Evolutionary conservation across 2,888 invertebrate species (phyloP), one percentile per base, ranked within the genome.

Genomic region (Chrysolina americana): DNA sequence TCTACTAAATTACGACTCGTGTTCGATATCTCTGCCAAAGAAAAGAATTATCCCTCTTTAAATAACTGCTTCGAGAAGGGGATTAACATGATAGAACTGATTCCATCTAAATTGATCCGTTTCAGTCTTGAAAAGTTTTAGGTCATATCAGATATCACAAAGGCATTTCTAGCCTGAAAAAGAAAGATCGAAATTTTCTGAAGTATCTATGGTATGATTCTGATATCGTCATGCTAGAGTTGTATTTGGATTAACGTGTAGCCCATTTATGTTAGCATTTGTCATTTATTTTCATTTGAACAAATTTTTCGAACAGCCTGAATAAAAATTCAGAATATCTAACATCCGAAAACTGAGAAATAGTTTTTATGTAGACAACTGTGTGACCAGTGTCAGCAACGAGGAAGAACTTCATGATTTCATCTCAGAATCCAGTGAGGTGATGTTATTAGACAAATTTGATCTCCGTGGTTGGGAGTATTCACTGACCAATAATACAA

Each of bases 11-110:
- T 17, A 8, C 63, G 28, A 19, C 63, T 41, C 2, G 63, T 23
- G 9, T 63, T 63, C 15, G 63, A 63, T 63, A 41, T 41, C 36
- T 63, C 41, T n/a, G 63, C 63, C 63, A 64, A 36, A 64, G 41
- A 36, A 41, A 64, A 64, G 1, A 63, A 63, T 36, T n/a, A 63
- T 36, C 41, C 63, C 21, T 63, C 41, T 9, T 41, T 2, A 6
- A 63, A 63, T 63, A 17, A 63, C 19, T 63, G 63, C 41, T n/a
- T 63, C 9, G 50, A 63, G n/a, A 63, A 41, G 17, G 41, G 63
- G 11, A 21, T 36, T 10, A 63, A 63, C 36, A 15, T 50, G 1
- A 50, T 50, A 9, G 50, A 50, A 17, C n/a, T 64, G 19, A 64
- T 64, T 64, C 15, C 63, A 6, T 64, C 63, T 13, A 41, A 41